Base-by-base conservation (phyloP, 1,140 invertebrate genomes). In the Drosophila ercepeae region DNA sequence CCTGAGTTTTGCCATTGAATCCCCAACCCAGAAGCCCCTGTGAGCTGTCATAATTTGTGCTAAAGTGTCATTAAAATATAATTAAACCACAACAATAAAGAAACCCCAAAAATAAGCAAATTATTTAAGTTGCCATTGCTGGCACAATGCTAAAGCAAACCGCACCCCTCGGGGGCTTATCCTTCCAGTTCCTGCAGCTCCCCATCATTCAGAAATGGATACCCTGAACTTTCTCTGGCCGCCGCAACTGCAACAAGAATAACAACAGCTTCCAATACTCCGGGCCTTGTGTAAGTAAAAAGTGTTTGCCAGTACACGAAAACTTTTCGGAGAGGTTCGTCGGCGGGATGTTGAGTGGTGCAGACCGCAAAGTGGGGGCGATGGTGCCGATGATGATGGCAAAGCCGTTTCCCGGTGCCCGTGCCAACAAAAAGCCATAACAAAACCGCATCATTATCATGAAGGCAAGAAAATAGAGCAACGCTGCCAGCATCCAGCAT, bases 401-500 rank as follows among this genome's bases (percentile, higher is more conserved):
- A 45, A 16, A 42, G 48, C 49, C 45, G 32, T 39, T 25, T 46
- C 34, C 46, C 21, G 21, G 49, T 63, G 52, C 34, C 57, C 58
- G 65, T 75, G 76, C 70, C 76, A 79, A 65, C 76, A 70, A 75
- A 79, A 79, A 81, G 64, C 77, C 67, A 74, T 75, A 75, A 71
- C 77, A 70, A 79, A 79, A 79, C 76, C 76, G 76, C 76, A 79
- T 79, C 70, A 79, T 79, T 79, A 79, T 79, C 76, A 74, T 75
- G 64, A 75, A 63, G 63, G 64, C 76, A 79, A 70, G 76, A 70
- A 39, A 79, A 75, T 79, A 59, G 61, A 71, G 53, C 57, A 78
- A 55, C 54, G 54, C 16, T 48, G 36, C 29, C 45, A 50, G 61
- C 16, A 46, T 13, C 52, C 65, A 32, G 50, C n/a, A 51, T 13